Evolutionary conservation across 2,888 invertebrate genomes (phyloP), one percentile per base, ranked within the genome.

Genomic region (Lasioglossum villosulum): DNA sequence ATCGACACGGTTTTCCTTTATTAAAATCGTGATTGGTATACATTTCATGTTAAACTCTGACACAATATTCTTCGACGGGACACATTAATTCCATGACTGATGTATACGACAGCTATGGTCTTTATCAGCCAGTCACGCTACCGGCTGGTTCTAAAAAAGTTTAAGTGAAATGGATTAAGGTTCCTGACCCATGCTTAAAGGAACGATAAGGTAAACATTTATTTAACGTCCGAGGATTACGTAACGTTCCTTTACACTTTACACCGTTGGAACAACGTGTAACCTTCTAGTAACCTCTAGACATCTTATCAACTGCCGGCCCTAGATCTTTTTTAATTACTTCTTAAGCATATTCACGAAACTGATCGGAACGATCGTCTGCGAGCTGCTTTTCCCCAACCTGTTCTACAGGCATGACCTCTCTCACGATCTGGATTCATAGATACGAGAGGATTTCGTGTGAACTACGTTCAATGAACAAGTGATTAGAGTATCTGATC

Each of bases 201-300:
- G 34, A 30, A 3, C 19, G 78, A 68, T 72, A 63, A 70, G 30
- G 82, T 84, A 59, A 42, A n/a, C 71, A 52, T 80, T 78, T 79
- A 80, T 81, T 84, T 84, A 73, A 90, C 84, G 56, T 66, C 16
- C 12, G 42, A 39, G 76, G 34, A 75, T 78, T 82, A 80, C 12
- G 74, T 66, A 59, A 76, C 48, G 30, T 23, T 30, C 30, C 75
- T 52, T 37, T 45, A 30, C 70, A 70, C 48, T 52, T 37, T 45
- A 30, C 70, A 70, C 59, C n/a, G 12, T 0, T 52, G n/a, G 63
- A 73, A 52, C 16, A 72, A 74, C 73, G 79, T 73, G 82, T 84
- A 84, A 91, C 86, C 90, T 90, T 89, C 76, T 19, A 0, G 30
- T 68, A 77, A 89, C 86, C 87, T 91, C 78, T 80, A 87, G 88